phyloP scores from a whole-genome alignment of 2,888 invertebrate species.

The Alentia gelatinosa region DNA sequence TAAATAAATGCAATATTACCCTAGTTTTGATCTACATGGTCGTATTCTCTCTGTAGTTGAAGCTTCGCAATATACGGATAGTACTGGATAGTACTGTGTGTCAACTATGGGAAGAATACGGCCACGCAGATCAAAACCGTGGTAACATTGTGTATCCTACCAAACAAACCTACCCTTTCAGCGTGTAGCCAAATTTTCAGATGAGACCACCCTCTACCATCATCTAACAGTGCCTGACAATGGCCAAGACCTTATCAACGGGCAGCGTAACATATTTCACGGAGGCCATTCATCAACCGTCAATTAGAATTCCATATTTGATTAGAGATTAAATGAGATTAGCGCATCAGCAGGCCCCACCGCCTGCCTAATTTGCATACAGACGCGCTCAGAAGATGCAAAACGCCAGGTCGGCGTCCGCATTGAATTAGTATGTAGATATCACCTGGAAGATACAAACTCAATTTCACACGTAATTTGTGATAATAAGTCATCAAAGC shows the following conservation, averaged over 20 bases:
- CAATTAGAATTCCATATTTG: constrained; percentile 45
- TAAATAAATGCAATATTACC: too few species aligned
- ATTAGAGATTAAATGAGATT: constrained; percentile 43
- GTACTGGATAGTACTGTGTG: too few species aligned
- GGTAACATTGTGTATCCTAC: too few species aligned
- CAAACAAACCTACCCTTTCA: too few species aligned
- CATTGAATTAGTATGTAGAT: background rate
- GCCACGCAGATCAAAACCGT: too few species aligned
- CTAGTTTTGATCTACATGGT: too few species aligned
- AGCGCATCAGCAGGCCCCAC: background rate
- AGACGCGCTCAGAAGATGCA: background rate
- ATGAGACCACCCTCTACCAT: background rate
- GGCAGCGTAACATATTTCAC: constrained; percentile 24
- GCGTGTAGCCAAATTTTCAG: too few species aligned
- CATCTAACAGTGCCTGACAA: background rate
- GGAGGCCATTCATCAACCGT: background rate
- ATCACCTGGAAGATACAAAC: background rate
- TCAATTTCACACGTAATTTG: constrained; percentile 10
- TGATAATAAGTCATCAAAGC: background rate
- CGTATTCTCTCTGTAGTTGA: too few species aligned
- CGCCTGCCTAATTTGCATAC: constrained; percentile 35
- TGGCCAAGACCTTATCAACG: background rate
- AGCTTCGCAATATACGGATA: too few species aligned
- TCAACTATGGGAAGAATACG: too few species aligned
- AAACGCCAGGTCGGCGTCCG: background rate